Evolutionary conservation across 2,888 invertebrate species (phyloP).

Genomic region (Drosophila gaucha): DNA sequence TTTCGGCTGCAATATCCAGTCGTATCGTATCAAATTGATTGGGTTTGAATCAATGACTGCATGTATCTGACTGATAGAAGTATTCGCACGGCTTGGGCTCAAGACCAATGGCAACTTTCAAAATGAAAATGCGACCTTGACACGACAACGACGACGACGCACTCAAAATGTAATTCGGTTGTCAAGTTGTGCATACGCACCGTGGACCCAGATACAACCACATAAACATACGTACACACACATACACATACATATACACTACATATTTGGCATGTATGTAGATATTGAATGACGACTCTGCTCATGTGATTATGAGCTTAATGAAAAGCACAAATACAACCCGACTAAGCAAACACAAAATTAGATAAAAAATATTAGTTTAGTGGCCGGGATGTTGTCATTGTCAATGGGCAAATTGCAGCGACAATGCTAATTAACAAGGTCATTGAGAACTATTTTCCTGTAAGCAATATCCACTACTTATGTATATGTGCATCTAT

Average conservation of each 20-base stretch:
- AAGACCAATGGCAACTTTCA: slow-evolving; percentile 22
- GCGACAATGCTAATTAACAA: slow-evolving; percentile 43
- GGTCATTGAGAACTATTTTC: slow-evolving; percentile 37
- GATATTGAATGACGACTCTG: neutral
- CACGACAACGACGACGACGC: slow-evolving; percentile 21
- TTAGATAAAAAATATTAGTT: slow-evolving; percentile 49
- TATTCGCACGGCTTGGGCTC: slow-evolving; percentile 10
- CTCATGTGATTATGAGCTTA: slow-evolving; percentile 41
- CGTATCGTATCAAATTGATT: no score
- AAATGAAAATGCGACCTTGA: slow-evolving; percentile 54
- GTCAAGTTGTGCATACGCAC: slow-evolving; percentile 66
- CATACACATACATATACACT: neutral
- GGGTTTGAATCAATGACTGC: neutral
- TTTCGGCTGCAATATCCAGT: slow-evolving; percentile 6
- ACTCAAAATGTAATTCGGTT: slow-evolving; percentile 26
- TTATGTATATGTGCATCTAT: neutral
- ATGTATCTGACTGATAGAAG: slow-evolving; percentile 9
- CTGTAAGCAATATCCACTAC: slow-evolving; percentile 1
- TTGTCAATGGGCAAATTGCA: slow-evolving; percentile 41
- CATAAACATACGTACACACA: neutral
- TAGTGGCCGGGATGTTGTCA: slow-evolving; percentile 35
- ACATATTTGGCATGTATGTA: slow-evolving; percentile 7
- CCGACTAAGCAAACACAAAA: slow-evolving; percentile 13
- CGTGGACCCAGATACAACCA: slow-evolving; percentile 10
- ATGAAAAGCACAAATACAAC: slow-evolving; percentile 30